phyloP scores from a whole-genome alignment of 1,140 invertebrate genomes.

The Alviniconcha marisindica region DNA sequence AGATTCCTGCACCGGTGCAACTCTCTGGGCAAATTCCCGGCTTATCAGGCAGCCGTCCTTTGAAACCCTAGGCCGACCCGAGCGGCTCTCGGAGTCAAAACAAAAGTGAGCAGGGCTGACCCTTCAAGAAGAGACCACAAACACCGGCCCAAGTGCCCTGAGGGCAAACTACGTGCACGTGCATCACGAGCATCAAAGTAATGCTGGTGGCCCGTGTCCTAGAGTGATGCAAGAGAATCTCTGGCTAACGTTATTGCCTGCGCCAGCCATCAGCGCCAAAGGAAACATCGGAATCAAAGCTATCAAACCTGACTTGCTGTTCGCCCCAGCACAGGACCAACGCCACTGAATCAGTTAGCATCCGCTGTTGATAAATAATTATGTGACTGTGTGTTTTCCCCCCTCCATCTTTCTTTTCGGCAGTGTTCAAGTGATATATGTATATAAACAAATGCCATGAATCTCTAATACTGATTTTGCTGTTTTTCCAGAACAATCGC shows the following conservation, averaged over 20 bases:
- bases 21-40: neutral
- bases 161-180: neutral
- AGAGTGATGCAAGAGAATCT: neutral
- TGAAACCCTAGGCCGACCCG: constrained; percentile 24
- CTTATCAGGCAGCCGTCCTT: constrained; percentile 7
- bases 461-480: too few relatives aligned
- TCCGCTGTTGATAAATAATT: too few relatives aligned
- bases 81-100: neutral
- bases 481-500: too few relatives aligned
- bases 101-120: too few relatives aligned
- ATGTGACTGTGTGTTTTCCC: too few relatives aligned
- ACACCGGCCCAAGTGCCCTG: neutral
- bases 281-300: neutral
- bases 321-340: constrained; percentile 4
- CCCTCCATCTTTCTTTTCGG: too few relatives aligned
- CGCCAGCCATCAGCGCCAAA: neutral
- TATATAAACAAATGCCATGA: too few relatives aligned
- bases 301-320: neutral
- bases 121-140: neutral
- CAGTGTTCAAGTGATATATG: too few relatives aligned
- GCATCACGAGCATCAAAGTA: constrained; percentile 6
- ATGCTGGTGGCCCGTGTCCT: neutral
- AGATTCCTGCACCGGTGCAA: constrained; percentile 5
- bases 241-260: neutral
- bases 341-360: neutral